Evolutionary conservation across 1,140 invertebrate genomes (phyloP).

Genomic region (Lutraria rhynchaena): DNA sequence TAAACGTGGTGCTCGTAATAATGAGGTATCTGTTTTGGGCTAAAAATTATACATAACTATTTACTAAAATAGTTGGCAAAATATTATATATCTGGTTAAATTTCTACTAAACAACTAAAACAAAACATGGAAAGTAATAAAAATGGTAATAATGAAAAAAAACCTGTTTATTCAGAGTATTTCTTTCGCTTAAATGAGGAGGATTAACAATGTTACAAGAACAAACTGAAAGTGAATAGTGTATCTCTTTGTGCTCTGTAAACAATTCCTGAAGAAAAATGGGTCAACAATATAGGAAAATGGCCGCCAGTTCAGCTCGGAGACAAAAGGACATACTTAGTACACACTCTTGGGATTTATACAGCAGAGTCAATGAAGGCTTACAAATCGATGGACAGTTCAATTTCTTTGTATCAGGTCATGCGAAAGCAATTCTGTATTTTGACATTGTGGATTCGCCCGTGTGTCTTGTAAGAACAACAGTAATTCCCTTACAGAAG

Average conservation of each 20-base stretch:
- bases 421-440: background rate
- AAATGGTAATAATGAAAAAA: background rate
- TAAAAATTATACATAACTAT: too few species aligned
- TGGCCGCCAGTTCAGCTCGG: background rate
- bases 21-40: too few species aligned
- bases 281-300: background rate
- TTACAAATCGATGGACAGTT: constrained; percentile 29
- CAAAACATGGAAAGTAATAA: too few species aligned
- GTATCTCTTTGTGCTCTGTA: background rate
- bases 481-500: background rate
- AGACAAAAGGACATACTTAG: constrained; percentile 7
- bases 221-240: background rate
- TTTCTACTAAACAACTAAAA: too few species aligned
- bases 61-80: too few species aligned
- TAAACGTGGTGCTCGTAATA: too few species aligned
- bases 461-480: constrained; percentile 6
- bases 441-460: background rate
- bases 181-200: background rate
- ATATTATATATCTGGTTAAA: too few species aligned
- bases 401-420: background rate
- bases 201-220: background rate
- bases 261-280: background rate
- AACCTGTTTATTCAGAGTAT: background rate
- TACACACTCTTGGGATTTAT: constrained; percentile 17
- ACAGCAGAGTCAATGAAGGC: constrained; percentile 2